These are phyloP conservation scores for Tanaodytes sp. DNA, from an alignment of 2,888 invertebrate genomes.

Conservation along the genomic window DNA sequence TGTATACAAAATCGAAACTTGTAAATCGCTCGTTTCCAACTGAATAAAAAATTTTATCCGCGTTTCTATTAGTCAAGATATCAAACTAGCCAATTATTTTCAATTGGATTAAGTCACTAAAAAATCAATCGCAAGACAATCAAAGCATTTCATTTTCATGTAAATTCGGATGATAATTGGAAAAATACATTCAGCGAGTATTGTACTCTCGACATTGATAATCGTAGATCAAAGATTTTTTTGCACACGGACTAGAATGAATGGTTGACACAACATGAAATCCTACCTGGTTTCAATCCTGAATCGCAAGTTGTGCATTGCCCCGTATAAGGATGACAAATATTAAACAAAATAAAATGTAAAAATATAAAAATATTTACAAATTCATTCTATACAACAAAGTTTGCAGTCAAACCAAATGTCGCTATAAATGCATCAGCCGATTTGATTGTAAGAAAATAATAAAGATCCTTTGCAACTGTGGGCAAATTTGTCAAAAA, in stretches of 20 bases:
- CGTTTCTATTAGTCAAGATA: too few species aligned
- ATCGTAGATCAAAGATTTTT: slow-evolving; percentile 49
- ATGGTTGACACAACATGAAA: slow-evolving; percentile 55
- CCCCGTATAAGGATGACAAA: slow-evolving; percentile 19
- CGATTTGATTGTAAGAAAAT: slow-evolving; percentile 10
- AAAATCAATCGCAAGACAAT: too few species aligned
- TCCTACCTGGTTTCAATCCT: slow-evolving; percentile 35
- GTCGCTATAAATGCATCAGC: slow-evolving; percentile 20
- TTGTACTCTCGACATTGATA: too few species aligned
- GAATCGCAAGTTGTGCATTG: slow-evolving; percentile 60
- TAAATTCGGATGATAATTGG: too few species aligned
- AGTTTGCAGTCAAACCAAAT: background rate
- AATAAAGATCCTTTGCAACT: background rate
- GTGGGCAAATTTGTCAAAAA: background rate
- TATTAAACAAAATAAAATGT: slow-evolving; percentile 6
- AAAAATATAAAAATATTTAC: slow-evolving; percentile 19
- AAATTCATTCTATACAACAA: background rate
- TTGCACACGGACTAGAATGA: slow-evolving; percentile 65
- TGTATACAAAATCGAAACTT: too few species aligned
- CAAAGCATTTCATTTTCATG: too few species aligned
- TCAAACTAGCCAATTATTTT: too few species aligned
- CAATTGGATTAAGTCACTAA: too few species aligned
- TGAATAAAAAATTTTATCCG: too few species aligned
- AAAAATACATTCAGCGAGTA: too few species aligned
- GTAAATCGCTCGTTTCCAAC: too few species aligned